Evolutionary conservation across 2,113 vertebrate genomes (phyloP), one percentile per base, ranked within the genome.

Genomic region (Phyllostomus discolor): DNA sequence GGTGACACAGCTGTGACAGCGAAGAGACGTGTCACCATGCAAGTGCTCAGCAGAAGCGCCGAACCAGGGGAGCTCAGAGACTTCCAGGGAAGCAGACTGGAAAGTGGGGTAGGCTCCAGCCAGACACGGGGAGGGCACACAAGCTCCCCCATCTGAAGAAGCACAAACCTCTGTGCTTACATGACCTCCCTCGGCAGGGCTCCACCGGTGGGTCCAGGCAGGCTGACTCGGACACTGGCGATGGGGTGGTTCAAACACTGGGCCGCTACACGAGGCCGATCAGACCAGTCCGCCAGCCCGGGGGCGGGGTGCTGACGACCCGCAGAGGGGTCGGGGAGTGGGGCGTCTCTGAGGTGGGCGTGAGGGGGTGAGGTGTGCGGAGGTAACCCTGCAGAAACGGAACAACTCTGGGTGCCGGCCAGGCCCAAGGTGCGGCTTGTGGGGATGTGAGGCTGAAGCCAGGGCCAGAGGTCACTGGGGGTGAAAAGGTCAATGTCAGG

Each of bases 1-100:
- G 1, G 24, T 10, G 20, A 14, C 10, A 2, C 1, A 10, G 8
- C n/a, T 46, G 9, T 33, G 48, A 26, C 0, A 57, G 6, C 31
- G 43, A 52, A 38, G 10, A 72, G 35, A 66, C 4, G 0, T 1
- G 4, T 35, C 12, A 1, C 84, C 35, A 5, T 16, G 35, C 33
- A 81, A 38, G 26, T 7, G 26, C 16, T 69, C 31, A 54, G 38
- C 33, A 82, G 15, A 52, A 38, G 24, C n/a, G 22, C 26, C 48
- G 38, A 54, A 16, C 62, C 41, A 64, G 64, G 48, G 7, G 52
- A 72, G 52, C 38, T n/a, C 46, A 33, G 31, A 64, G 64, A 46
- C 4, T 14, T 48, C 8, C 1, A 28, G 7, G 10, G 43, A 46
- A 54, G 24, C 0, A 54, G 35, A 76, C 9, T 15, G 10, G 12